Evolutionary conservation across 1,140 invertebrate species (phyloP), one percentile per base, ranked within the genome.

Genomic region (Penaeus vannamei): DNA sequence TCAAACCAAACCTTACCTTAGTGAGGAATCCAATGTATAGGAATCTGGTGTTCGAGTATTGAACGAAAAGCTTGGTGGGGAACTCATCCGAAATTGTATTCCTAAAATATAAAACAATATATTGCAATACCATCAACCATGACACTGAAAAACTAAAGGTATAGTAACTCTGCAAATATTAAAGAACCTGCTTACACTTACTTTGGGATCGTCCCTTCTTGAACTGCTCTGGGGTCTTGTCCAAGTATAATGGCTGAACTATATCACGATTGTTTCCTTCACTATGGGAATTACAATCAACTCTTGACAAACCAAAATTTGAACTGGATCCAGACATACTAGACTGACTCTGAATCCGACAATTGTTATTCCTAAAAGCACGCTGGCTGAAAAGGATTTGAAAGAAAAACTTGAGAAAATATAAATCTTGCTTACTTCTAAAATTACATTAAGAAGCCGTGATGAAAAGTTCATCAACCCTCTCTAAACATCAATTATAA

Each of bases 21-120:
- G 66, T 23, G 61, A 62, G 26, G 32, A 79, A 42, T 53, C 64
- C 22, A 81, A 23, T 8, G 59, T 22, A 60, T 81, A 87, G 12
- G 61, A 81, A 87, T 87, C 85, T 53, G 85, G 42, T 10, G 59
- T 69, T 53, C 79, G 59, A 36, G 61, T 66, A 42, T n/a, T 79
- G 42, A 82, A 82, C 0, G 85, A 81, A 66, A 87, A 87, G 32
- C 36, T 81, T 82, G 85, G 85, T 53, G 85, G 85, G 53, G 85
- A 87, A 82, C 85, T 87, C 85, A 82, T 87, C 42, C 85, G 77
- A 77, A 87, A 87, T 7, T 66, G 61, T n/a, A 66, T 61, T 81
- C 79, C 85, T 87, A 59, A 60, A 53, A 23, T 23, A 64, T 32
- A 81, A 69, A 23, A 36, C 66, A 36, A 26, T 17, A 36, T n/a